Percentiles rank a stretch among this genome's conserved stretches.
Evolutionary conservation across 2,113 vertebrate species (phyloP).

Genomic region (Crocuta crocuta): DNA sequence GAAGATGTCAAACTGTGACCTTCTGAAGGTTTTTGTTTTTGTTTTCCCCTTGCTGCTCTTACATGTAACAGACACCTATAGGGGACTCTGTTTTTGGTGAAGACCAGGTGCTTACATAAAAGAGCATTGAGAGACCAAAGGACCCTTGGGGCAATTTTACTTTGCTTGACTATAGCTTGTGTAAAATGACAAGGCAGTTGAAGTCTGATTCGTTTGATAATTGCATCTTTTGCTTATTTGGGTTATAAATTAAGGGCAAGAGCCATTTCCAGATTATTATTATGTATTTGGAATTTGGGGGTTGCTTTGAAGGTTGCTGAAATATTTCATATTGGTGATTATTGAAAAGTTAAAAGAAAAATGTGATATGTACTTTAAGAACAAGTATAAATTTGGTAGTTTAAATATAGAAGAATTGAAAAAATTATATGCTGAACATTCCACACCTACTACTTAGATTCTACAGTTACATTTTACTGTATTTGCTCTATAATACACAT

Average conservation of each 20-base stretch:
- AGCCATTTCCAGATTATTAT: not conserved
- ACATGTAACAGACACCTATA: not conserved
- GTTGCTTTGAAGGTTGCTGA: not conserved
- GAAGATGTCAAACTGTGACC: not conserved
- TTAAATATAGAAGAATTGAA: not conserved
- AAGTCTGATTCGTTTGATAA: not conserved
- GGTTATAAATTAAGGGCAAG: not conserved
- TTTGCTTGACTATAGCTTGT: not conserved
- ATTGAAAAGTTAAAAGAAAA: constrained; percentile 37
- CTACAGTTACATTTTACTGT: not conserved
- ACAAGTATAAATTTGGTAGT: constrained; percentile 14
- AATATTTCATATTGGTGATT: not conserved
- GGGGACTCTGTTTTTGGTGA: constrained; percentile 7
- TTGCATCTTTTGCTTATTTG: not conserved
- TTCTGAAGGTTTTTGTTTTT: not conserved
- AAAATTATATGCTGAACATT: not conserved
- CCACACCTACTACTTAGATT: not conserved
- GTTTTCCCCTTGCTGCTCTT: not conserved
- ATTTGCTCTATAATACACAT: not conserved
- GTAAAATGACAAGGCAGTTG: not conserved
- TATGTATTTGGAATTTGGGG: not conserved
- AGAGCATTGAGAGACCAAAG: not conserved
- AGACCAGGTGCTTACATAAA: not conserved
- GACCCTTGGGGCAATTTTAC: not conserved
- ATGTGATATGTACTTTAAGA: not conserved